Conservation (phyloP, 2,888 invertebrate species). For the Campoplex capitator region DNA sequence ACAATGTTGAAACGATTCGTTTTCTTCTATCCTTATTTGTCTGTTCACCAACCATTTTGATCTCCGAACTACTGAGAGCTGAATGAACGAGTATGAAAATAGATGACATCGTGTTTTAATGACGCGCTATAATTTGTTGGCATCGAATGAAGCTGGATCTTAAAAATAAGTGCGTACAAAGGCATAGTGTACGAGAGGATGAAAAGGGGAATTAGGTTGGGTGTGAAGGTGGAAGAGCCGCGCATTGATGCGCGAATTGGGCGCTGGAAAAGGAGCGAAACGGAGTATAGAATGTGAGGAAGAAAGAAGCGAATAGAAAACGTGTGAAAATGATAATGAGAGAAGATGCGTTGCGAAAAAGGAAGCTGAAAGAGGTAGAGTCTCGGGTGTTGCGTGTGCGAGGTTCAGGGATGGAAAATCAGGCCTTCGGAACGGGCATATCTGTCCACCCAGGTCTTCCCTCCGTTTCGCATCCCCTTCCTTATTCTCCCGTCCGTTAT, state of each 20-base stretch:
- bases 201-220: background rate
- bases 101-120: no score
- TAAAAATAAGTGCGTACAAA: background rate
- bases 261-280: background rate
- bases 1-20: no score
- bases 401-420: constrained; percentile 64
- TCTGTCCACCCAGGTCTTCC: constrained; percentile 59
- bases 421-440: constrained; percentile 56
- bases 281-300: background rate
- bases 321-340: background rate
- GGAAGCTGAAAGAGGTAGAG: constrained; percentile 6
- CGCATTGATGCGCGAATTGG: background rate
- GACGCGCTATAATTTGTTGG: background rate
- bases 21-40: no score
- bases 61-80: no score
- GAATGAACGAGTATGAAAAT: no score
- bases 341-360: background rate
- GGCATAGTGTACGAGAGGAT: background rate
- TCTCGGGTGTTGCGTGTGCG: constrained; percentile 29
- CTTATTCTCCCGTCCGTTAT: background rate
- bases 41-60: no score
- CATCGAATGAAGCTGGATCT: background rate
- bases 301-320: background rate
- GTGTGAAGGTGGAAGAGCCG: background rate
- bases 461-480: background rate